Base-by-base conservation (phyloP, 2,797 vertebrate species). In the Sorex maritimensis region DNA sequence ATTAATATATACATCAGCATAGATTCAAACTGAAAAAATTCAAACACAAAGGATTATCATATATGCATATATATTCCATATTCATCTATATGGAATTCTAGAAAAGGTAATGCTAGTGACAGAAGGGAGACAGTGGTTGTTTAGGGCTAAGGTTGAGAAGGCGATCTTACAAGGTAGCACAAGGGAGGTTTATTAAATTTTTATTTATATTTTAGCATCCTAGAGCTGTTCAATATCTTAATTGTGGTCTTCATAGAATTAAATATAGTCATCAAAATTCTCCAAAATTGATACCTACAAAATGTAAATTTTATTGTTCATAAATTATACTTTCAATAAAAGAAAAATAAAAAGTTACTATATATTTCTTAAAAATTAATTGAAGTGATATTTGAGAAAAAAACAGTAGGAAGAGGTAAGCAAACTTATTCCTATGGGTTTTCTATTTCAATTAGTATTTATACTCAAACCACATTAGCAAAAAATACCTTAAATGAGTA, bases 401-500 rank as follows among this genome's bases (percentile, higher is more conserved):
- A 86, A 1, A 34, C 34, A 30, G 30, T 26, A 84, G 10, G 74
- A 90, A 86, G 12, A 82, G 69, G 68, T 13, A 6, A 14, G 49
- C 23, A 19, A 15, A 87, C 30, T 81, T 38, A 71, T 79, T 63
- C 28, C 9, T 30, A 41, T 3, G 88, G n/a, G 34, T 58, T 82
- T 81, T 49, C 58, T 78, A 81, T 28, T 6, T 11, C 26, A 73
- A 81, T 21, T 61, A 61, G 58, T 61, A 21, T 61, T 61, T 21
- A 15, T 21, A 61, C 6, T 61, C 73, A 26, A 77, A 80, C 2
- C 34, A 38, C 13, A 55, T 68, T 65, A 30, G 8, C 12, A 92
- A 65, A 81, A 85, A 85, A 55, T 73, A 30, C n/a, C 30, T 86
- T 86, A 67, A 88, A 65, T 24, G 30, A 38, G 46, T 24, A 79